phyloP scores from a whole-genome alignment of 1,140 invertebrate species.

The Dendrolimus punctatus region DNA sequence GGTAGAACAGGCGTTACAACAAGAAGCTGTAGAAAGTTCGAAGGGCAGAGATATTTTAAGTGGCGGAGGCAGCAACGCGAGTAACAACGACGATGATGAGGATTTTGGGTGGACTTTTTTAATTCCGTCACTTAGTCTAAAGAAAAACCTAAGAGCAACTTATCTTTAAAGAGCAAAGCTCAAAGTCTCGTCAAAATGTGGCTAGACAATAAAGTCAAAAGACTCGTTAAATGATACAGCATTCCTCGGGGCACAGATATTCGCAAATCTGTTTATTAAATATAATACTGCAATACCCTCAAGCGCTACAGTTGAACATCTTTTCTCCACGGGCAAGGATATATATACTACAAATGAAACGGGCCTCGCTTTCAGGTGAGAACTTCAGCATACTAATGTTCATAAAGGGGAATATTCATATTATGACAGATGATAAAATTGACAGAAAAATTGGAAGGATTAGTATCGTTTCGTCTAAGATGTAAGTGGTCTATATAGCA shows the following conservation, averaged over 20 bases:
- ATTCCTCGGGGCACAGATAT: background rate
- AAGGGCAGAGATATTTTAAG: constrained; percentile 21
- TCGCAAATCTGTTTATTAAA: no score
- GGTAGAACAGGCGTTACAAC: constrained; percentile 20
- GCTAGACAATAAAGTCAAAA: constrained; percentile 5
- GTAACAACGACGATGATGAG: constrained; percentile 19
- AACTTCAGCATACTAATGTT: constrained; percentile 21
- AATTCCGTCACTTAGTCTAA: constrained; percentile 23
- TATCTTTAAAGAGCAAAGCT: constrained; percentile 14
- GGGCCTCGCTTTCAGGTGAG: no score
- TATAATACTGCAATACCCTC: no score
- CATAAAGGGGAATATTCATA: constrained; percentile 25
- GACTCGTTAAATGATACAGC: constrained; percentile 5
- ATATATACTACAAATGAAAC: no score
- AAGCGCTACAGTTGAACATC: no score
- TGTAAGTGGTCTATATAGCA: no score
- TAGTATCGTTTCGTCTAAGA: no score
- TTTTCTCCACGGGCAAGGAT: no score
- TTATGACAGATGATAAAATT: constrained; percentile 24
- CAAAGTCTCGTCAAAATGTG: constrained; percentile 6
- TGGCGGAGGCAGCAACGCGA: constrained; percentile 17
- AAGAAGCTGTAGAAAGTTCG: constrained; percentile 18
- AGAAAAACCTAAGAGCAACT: constrained; percentile 18
- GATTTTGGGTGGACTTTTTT: constrained; percentile 19
- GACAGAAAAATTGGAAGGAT: no score